Base-by-base conservation (phyloP, 2,888 invertebrate species). In the Polylopha cassiicola region DNA sequence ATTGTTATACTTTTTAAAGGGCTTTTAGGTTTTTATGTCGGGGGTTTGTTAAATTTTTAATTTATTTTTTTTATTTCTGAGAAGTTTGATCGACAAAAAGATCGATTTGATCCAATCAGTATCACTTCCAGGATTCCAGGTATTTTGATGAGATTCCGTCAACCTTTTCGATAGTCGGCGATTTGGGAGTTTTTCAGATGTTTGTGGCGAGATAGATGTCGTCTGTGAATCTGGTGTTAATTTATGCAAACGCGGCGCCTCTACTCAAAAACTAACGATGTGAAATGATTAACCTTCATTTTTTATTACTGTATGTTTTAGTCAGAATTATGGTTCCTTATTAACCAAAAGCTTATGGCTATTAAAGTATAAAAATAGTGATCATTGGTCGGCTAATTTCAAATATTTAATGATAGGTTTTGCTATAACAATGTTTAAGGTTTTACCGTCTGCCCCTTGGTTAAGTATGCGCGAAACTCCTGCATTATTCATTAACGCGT, bases 161-260 rank as follows among this genome's bases (percentile, higher is more conserved):
- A 65, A 61, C 47, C 45, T 53, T 46, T 33, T 47, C 45, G 38
- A 50, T 57, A 58, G 47, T 46, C 38, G 34, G 27, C 41, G 31
- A 50, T 53, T 56, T 50, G 17, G 7, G 37, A 39, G 36, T 27
- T 38, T 44, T 47, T 47, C 46, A 37, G 21, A 52, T 47, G 47
- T 58, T 60, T 58, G 55, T 46, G 53, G 47, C 42, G 46, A 48
- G 39, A 50, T 44, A 48, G 41, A 57, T 66, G 65, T 62, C 66
- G 73, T 70, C 66, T 71, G 65, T 61, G 65, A 71, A 68, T 68
- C 62, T 61, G 56, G 64, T 61, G 66, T 58, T 65, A 70, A 70
- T 68, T 59, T 63, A 73, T 66, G 50, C 61, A 49, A 39, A 15
- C 34, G 60, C 69, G 66, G 67, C 51, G 39, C 53, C 48, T 64